Evolutionary conservation across 2,797 vertebrate genomes (phyloP), one percentile per base, ranked within the genome.

Genomic region (Alcedo quadribrachys): DNA sequence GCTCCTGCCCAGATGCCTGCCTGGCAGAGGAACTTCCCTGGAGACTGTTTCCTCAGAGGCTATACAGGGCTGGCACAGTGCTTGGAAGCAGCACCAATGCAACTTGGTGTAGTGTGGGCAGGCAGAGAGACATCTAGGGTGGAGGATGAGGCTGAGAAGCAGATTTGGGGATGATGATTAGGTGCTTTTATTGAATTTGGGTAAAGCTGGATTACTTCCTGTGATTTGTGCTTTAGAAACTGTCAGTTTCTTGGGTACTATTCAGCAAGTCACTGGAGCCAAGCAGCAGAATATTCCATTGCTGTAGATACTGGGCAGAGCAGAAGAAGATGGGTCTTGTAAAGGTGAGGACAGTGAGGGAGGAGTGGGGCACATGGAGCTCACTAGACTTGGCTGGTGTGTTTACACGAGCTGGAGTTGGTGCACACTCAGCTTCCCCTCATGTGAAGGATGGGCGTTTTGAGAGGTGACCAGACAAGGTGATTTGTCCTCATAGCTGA

Each of bases 1-100:
- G 75, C 79, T 95, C 85, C 92, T 92, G 91, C 68, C 86, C 71
- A 79, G 90, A 90, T 89, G 78, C 19, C 63, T 58, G 79, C 86
- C 84, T n/a, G 3, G 84, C 71, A 69, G 75, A 79, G 55, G 75
- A 77, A 85, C 85, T 92, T 95, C 89, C 92, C 86, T 5, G 8
- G 91, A 77, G 87, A 51, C 81, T 82, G 81, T 55, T 66, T 51
- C 77, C 74, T 55, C 0, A 0, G 74, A 91, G 92, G 50, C 73
- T 50, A 69, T 3, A 3, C 3, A 2, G 50, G 27, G 66, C 76
- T 8, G 9, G 69, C 81, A 42, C 35, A 15, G 81, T 63, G 67
- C 51, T 17, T 24, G 65, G 61, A 70, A 32, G 83, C 62, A 93
- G 70, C 78, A 81, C n/a, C 30, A 0, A 60, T 58, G 55, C 60